phyloP scores from a whole-genome alignment of 2,888 invertebrate genomes.

The Norana najaformis region DNA sequence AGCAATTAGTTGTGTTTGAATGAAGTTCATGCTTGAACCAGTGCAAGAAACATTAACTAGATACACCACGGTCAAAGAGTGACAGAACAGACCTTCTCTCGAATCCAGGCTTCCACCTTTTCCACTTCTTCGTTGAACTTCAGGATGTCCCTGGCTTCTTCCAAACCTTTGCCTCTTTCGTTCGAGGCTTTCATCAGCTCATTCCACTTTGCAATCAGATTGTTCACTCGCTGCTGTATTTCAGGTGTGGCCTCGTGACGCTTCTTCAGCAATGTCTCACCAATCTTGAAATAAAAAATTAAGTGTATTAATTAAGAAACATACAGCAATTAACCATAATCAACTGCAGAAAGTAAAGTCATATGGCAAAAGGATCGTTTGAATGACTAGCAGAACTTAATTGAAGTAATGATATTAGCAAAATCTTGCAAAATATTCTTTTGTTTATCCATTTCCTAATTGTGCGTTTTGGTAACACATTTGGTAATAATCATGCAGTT shows the following conservation, averaged over 20 bases:
- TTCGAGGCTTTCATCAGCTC: slow-evolving; percentile 74
- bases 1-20: not conserved
- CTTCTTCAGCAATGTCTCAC: slow-evolving; percentile 73
- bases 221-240: slow-evolving; percentile 70
- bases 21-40: not conserved
- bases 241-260: slow-evolving; percentile 75
- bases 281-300: slow-evolving; percentile 59
- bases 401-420: too few species aligned
- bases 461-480: too few species aligned
- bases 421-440: too few species aligned
- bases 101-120: slow-evolving; percentile 93
- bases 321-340: not conserved
- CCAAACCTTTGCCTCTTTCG: slow-evolving; percentile 77
- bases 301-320: not conserved
- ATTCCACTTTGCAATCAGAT: slow-evolving; percentile 78
- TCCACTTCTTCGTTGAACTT: slow-evolving; percentile 95
- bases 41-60: not conserved
- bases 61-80: not conserved
- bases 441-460: too few species aligned
- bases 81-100: slow-evolving; percentile 79
- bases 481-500: too few species aligned
- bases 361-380: too few species aligned
- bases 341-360: not conserved
- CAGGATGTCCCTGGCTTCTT: slow-evolving; percentile 94
- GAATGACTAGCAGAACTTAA: not conserved